A percentile compares a stretch with the other conserved stretches of the same genome.
These are phyloP conservation scores for Drosophila subpulchrella DNA, from an alignment of 1,140 invertebrate species.

Conservation along the genomic window DNA sequence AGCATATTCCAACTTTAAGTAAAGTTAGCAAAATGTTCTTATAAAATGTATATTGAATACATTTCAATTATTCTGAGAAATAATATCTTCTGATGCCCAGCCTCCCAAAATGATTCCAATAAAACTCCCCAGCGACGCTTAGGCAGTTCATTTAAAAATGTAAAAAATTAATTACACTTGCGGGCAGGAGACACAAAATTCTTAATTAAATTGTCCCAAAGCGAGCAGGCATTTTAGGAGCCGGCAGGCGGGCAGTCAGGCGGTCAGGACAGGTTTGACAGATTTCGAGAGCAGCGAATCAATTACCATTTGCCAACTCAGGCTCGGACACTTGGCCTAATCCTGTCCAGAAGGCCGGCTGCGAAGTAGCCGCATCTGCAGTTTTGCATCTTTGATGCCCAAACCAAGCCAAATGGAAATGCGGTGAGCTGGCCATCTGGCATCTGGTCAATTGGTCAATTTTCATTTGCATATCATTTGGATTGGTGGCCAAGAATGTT, in stretches of 20 bases:
- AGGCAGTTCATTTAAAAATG: conserved; percentile 35
- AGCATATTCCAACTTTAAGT: background rate
- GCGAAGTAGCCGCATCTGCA: conserved; percentile 40
- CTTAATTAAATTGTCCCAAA: conserved; percentile 65
- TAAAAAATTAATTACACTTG: conserved; percentile 58
- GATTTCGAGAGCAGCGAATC: conserved; percentile 41
- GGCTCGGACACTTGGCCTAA: conserved; percentile 36
- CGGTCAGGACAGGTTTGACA: conserved; percentile 22
- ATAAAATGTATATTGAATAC: background rate
- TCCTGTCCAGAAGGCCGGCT: conserved; percentile 29
- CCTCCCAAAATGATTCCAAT: conserved; percentile 8
- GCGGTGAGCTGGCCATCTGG: conserved; percentile 58
- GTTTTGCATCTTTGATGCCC: conserved; percentile 67
- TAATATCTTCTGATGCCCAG: background rate
- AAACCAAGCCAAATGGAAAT: conserved; percentile 73
- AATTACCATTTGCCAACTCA: conserved; percentile 64
- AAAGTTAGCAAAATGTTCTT: background rate
- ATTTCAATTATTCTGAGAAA: background rate
- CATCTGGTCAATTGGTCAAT: conserved; percentile 72
- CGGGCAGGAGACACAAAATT: conserved; percentile 30
- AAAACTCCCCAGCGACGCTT: background rate
- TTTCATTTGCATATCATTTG: conserved; percentile 76
- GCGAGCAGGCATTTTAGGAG: background rate
- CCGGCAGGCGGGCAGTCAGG: no score
- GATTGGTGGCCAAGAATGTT: conserved; percentile 63